A percentile compares a stretch with the other conserved stretches of the same genome.
These are phyloP conservation scores for Tauraco erythrolophus DNA, from an alignment of 2,113 vertebrate genomes.

Conservation along the genomic window DNA sequence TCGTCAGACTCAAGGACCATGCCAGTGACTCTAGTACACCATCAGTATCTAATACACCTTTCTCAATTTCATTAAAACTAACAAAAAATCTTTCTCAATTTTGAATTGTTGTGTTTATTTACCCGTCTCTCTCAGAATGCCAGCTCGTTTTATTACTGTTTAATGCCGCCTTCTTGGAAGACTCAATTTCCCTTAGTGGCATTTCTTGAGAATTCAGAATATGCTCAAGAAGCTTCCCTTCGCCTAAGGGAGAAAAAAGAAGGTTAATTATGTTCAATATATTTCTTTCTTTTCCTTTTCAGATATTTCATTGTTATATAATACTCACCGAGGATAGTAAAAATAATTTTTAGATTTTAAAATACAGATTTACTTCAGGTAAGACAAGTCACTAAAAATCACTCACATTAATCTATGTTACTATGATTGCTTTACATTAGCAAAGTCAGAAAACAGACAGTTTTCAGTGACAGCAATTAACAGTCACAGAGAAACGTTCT, in stretches of 20 bases:
- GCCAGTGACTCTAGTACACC: not conserved
- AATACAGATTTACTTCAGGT: not conserved
- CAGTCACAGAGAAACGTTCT: not conserved
- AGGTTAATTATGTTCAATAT: not conserved
- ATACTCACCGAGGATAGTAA: not conserved
- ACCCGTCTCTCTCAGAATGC: slow-evolving; percentile 78
- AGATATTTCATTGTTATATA: not conserved
- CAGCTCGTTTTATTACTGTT: slow-evolving; percentile 59
- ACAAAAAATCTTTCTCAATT: not conserved
- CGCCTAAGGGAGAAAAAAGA: slow-evolving; percentile 58
- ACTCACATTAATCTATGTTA: not conserved
- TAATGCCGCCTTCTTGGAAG: slow-evolving; percentile 47
- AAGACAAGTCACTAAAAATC: not conserved
- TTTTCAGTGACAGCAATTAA: not conserved
- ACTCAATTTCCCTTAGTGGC: slow-evolving; percentile 26
- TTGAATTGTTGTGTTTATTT: not conserved
- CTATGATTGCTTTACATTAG: not conserved
- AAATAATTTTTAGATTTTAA: not conserved
- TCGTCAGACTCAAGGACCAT: not conserved
- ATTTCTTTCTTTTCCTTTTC: not conserved
- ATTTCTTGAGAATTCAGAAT: slow-evolving; percentile 67
- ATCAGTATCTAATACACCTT: not conserved
- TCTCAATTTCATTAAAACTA: not conserved
- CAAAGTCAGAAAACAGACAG: not conserved
- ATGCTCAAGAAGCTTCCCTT: slow-evolving; percentile 66